A percentile compares a stretch with the other conserved stretches of the same genome.
These are phyloP conservation scores for Bombus soroeensis DNA, from an alignment of 1,140 invertebrate species.

Conservation along the genomic window DNA sequence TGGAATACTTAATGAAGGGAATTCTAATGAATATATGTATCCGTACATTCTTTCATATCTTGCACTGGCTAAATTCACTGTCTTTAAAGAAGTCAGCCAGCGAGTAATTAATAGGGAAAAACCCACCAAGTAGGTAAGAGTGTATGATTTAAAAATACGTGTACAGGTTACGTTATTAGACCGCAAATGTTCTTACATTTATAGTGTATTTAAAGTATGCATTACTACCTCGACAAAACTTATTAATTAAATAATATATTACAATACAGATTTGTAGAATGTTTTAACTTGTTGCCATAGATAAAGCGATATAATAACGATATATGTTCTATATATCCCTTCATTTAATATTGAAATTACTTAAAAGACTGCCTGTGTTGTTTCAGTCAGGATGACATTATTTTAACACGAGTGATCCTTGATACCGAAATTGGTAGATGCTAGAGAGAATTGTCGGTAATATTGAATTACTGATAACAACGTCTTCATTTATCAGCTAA, in stretches of 20 bases:
- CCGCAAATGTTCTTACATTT: too few relatives aligned
- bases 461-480: conserved; percentile 50
- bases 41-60: too few relatives aligned
- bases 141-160: too few relatives aligned
- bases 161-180: too few relatives aligned
- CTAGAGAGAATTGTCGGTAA: conserved; percentile 20
- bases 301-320: background rate
- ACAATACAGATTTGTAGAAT: background rate
- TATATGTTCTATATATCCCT: background rate
- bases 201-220: background rate
- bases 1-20: too few relatives aligned
- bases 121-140: too few relatives aligned
- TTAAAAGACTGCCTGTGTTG: background rate
- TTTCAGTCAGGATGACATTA: background rate
- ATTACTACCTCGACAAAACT: background rate
- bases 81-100: too few relatives aligned
- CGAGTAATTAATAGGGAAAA: too few relatives aligned
- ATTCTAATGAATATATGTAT: too few relatives aligned
- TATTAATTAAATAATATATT: background rate
- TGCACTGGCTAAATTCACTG: too few relatives aligned
- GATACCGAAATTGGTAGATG: background rate
- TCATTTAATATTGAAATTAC: background rate
- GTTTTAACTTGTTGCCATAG: background rate
- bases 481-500: conserved; percentile 50
- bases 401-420: conserved; percentile 5